These are phyloP conservation scores for Euclidia mi DNA, from an alignment of 2,888 invertebrate genomes.

Conservation along the genomic window DNA sequence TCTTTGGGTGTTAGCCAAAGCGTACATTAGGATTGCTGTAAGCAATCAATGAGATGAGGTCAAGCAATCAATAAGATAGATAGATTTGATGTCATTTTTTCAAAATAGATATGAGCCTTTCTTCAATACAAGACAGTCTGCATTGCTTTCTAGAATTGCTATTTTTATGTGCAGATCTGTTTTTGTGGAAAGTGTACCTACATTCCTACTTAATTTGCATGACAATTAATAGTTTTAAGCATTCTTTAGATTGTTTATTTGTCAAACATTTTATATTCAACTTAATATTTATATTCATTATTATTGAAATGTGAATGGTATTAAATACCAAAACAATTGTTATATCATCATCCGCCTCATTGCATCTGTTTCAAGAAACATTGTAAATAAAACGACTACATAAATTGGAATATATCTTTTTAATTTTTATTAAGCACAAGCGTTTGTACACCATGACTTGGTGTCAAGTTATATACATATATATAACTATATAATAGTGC, in stretches of 20 bases:
- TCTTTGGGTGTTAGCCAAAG: no score
- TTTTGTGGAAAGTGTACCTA: no score
- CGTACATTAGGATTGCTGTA: no score
- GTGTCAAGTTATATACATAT: slow-evolving; percentile 59
- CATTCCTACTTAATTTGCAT: no score
- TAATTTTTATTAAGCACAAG: slow-evolving; percentile 86
- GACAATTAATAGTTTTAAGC: no score
- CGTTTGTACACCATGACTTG: slow-evolving; percentile 65
- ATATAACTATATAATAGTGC: slow-evolving; percentile 73
- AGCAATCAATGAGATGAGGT: no score
- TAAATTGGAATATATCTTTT: slow-evolving; percentile 81
- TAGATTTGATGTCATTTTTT: no score
- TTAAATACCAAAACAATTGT: slow-evolving; percentile 39
- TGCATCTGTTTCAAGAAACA: slow-evolving; percentile 15
- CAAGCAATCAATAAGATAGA: no score
- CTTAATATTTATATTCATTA: slow-evolving; percentile 35
- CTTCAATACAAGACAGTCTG: no score
- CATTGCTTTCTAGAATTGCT: no score
- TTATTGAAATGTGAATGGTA: slow-evolving; percentile 34
- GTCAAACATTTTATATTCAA: slow-evolving; percentile 24
- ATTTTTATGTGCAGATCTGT: no score
- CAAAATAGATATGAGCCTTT: no score
- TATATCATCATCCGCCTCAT: slow-evolving; percentile 25
- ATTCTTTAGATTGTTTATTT: background rate
- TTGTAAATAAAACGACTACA: slow-evolving; percentile 66